Conservation (phyloP, 2,888 invertebrate species). For the Drosophila incognita region DNA sequence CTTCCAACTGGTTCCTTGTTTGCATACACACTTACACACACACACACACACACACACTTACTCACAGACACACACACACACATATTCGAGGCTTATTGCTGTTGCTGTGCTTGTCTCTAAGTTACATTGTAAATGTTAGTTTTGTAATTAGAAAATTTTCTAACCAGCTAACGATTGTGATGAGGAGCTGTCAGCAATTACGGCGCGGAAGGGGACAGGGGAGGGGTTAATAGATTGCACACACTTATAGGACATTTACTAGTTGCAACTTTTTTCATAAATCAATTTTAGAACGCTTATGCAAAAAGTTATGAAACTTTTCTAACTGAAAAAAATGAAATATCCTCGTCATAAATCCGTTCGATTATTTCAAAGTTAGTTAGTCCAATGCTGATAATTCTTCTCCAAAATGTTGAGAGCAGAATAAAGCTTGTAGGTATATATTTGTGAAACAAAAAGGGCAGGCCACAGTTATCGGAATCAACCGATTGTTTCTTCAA, state of each 20-base stretch:
- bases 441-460: neutral
- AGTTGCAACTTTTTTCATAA: constrained; percentile 77
- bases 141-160: constrained; percentile 80
- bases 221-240: constrained; percentile 5
- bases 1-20: constrained; percentile 52
- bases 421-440: neutral
- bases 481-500: neutral
- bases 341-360: neutral
- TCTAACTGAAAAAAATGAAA: neutral
- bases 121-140: constrained; percentile 80
- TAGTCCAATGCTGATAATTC: neutral
- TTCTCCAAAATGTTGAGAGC: neutral
- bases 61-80: constrained; percentile 22
- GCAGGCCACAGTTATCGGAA: too few species aligned
- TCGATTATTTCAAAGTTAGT: neutral
- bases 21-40: constrained; percentile 34
- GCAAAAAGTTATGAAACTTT: constrained; percentile 37
- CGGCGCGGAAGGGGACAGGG: neutral
- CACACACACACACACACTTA: constrained; percentile 19
- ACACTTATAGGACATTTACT: constrained; percentile 72
- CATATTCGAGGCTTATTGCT: constrained; percentile 18
- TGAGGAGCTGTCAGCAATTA: constrained; percentile 50
- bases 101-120: constrained; percentile 61
- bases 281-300: constrained; percentile 54
- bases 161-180: constrained; percentile 59